Base-by-base conservation (phyloP, 2,888 invertebrate genomes). In the Rotaria macrura region DNA sequence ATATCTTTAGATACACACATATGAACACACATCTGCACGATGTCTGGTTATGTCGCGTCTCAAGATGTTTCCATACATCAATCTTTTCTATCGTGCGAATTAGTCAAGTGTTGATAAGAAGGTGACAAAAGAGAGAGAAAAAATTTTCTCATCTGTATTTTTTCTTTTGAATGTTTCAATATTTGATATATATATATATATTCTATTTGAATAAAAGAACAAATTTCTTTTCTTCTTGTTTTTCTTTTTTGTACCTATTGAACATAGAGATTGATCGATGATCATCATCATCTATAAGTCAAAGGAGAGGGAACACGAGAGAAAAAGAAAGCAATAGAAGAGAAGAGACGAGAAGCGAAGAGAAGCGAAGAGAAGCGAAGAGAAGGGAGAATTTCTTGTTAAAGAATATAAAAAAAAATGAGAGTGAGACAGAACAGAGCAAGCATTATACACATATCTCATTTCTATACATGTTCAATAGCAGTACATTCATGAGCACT, bases 31-130 rank as follows among this genome's bases (percentile, higher is more conserved):
- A 65, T 65, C 65, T 65, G 65, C 34, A 65, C 29, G 65, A 29
- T 38, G 65, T 65, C 65, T 65, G 65, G 29, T 20, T 65, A 34
- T 65, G 65, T 65, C 65, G 65, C 38, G 65, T 65, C 65, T 65
- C 65, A 65, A 65, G 65, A 34, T 65, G 65, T 65, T 65, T 65
- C 34, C 34, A 20, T 65, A 20, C 65, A 65, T 65, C 65, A 65
- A 65, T 65, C 34, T 65, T 65, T n/a, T 65, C 38, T 34, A 34
- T 65, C 65, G 65, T 65, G 65, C 65, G 65, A 65, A 65, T 65
- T 65, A 65, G 65, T 20, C 65, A 65, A 65, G 65, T 65, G 65
- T 65, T 65, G 65, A 65, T 65, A 65, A 65, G 65, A 65, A 38
- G 20, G 34, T 2, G 65, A 34, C 65, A 29, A 29, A 17, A 5